Evolutionary conservation across 1,140 invertebrate species (phyloP), one percentile per base, ranked within the genome.

Genomic region (Penaeus chinensis): DNA sequence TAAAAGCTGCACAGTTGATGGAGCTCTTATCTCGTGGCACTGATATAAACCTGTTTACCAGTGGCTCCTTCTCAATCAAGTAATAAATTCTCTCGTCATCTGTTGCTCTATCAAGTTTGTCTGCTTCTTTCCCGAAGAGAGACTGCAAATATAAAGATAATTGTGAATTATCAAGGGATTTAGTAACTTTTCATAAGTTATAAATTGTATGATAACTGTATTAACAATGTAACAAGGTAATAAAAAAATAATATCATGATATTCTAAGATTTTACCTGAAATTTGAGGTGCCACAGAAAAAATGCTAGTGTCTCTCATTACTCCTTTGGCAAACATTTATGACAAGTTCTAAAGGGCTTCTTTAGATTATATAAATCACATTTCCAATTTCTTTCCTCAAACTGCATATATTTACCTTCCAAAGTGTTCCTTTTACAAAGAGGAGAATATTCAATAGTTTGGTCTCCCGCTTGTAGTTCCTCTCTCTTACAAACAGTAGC

Each of bases 41-140:
- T 84, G 98, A 99, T 91, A 99, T 99, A 92, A 96, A 99, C 91
- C 96, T 96, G 93, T 99, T 99, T 0, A 99, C 98, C 87, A 99
- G 91, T 22, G 98, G 97, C 91, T 99, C 98, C 92, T 98, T 98
- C 93, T 99, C 99, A 91, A 99, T 99, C 22, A 99, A 97, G 91
- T 99, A 99, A 93, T 99, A 99, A 32, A 97, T 99, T 89, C 96
- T 94, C 91, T 99, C 98, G 93, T 99, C 98, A 93, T 99, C 98
- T 93, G 99, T 99, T 18, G 98, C 98, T 93, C 99, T 97, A 92
- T 99, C 99, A 84, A 99, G 92, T 92, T 99, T 99, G 92, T 99
- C 99, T 81, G 98, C 98, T 94, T 99, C 99, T 92, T 97, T 97
- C 19, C 98, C 98, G 94, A 99, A 99, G 2, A 99, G 93, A 85